Evolutionary conservation across 2,888 invertebrate genomes (phyloP).

Genomic region (Polyommatus iphigenia): DNA sequence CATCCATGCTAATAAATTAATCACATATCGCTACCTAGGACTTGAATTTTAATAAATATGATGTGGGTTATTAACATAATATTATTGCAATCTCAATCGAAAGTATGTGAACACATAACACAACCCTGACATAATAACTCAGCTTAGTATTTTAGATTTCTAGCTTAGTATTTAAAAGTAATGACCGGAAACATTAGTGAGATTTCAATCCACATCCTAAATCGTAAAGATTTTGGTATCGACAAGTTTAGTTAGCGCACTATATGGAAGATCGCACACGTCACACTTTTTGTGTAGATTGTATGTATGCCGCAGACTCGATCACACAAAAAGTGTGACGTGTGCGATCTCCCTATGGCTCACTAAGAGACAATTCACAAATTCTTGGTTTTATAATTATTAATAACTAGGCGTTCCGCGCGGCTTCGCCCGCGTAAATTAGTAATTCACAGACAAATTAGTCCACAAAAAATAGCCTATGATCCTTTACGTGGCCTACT

Average conservation of each 20-base stretch:
- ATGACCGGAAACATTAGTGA: background rate
- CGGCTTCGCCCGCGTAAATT: too few species aligned
- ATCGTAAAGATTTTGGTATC: background rate
- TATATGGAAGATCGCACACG: too few species aligned
- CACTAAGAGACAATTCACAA: background rate
- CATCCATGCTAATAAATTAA: background rate
- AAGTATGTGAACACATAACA: background rate
- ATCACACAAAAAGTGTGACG: too few species aligned
- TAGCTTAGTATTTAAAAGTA: conserved; percentile 6
- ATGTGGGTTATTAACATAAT: conserved; percentile 11
- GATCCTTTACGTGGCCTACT: too few species aligned
- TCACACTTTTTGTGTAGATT: too few species aligned
- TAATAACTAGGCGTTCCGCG: too few species aligned
- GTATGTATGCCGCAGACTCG: too few species aligned
- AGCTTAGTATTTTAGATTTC: background rate
- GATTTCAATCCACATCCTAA: background rate
- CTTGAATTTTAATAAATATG: conserved; percentile 1
- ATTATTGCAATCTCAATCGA: background rate
- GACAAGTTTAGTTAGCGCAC: background rate
- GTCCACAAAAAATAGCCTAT: too few species aligned
- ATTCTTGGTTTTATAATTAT: too few species aligned
- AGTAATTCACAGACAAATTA: too few species aligned
- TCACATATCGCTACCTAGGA: background rate
- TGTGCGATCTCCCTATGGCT: too few species aligned
- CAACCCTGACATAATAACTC: conserved; percentile 24